Evolutionary conservation across 1,140 invertebrate genomes (phyloP).

Genomic region (Pseudachorutes palmiensis): DNA sequence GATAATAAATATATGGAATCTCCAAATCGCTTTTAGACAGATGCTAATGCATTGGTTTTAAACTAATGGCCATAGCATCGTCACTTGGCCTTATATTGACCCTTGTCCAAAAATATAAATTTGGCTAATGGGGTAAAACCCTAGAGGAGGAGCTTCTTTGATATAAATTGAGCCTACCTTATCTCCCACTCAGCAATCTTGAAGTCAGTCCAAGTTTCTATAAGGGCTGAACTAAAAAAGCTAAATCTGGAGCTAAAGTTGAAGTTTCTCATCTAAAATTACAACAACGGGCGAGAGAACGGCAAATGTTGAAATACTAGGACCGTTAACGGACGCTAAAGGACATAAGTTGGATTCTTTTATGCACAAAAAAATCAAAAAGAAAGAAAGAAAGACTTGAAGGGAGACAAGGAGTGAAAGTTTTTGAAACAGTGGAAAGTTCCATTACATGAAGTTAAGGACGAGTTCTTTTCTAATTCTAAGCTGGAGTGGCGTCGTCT

Average conservation of each 20-base stretch:
- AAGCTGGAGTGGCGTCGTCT: constrained; percentile 27
- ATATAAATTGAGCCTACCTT: constrained; percentile 7
- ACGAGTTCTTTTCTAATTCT: too few species aligned
- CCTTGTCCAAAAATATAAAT: background rate
- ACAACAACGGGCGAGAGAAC: background rate
- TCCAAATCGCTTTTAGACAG: too few species aligned
- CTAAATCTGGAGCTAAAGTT: background rate
- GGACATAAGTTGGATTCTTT: background rate
- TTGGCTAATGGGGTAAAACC: background rate
- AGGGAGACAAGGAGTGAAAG: background rate
- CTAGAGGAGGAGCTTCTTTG: too few species aligned
- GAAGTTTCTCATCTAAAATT: background rate
- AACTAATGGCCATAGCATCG: background rate
- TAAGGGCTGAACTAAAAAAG: background rate
- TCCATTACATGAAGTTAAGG: background rate
- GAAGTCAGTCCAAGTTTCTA: background rate
- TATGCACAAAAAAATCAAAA: background rate
- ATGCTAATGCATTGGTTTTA: too few species aligned
- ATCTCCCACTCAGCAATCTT: background rate
- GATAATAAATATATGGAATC: too few species aligned
- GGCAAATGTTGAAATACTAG: background rate
- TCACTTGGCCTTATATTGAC: background rate
- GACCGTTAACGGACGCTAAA: background rate
- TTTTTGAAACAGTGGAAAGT: background rate
- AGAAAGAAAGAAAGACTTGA: background rate